A percentile compares a stretch with the other conserved stretches of the same genome.
Conservation (phyloP, 2,113 vertebrate genomes). For the Rattus norvegicus region GRCr8 NC_086022.1:126988001-126988500, state of each 20-base stretch:
- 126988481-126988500: not conserved
- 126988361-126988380: conserved; percentile 86
- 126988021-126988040: not conserved
- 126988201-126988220: conserved; percentile 98
- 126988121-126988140: not conserved
- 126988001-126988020: not conserved
- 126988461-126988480: not conserved
- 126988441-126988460: conserved; percentile 89
- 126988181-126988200: conserved; percentile 97
- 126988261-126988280: conserved; percentile 97
- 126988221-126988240: conserved; percentile 98
- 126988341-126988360: conserved; percentile 85
- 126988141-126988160: conserved; percentile 89
- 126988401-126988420: conserved; percentile 81
- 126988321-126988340: conserved; percentile 79
- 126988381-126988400: conserved; percentile 80
- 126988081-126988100: not conserved
- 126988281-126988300: conserved; percentile 89
- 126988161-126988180: conserved; percentile 98
- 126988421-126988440: conserved; percentile 86
- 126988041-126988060: not conserved
- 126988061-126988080: not conserved
- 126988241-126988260: conserved; percentile 98
- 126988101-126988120: not conserved
- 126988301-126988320: conserved; percentile 84